Evolutionary conservation across 2,113 vertebrate species (phyloP).

Genomic region (Myotis yumanensis): DNA sequence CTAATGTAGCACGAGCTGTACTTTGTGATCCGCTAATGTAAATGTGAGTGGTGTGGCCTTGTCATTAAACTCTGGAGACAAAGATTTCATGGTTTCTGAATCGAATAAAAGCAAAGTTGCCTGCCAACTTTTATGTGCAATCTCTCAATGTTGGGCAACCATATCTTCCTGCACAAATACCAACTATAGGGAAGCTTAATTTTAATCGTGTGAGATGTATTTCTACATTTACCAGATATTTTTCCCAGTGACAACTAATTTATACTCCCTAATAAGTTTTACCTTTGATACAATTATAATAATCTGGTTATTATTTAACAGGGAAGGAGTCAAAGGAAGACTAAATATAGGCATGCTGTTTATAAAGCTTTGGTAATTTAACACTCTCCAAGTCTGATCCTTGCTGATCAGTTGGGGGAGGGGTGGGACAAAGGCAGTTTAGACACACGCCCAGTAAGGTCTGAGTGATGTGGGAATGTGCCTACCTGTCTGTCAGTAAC

Average conservation of each 20-base stretch:
- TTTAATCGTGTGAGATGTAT: constrained; percentile 74
- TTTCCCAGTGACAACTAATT: constrained; percentile 79
- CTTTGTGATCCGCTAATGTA: background rate
- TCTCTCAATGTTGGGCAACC: background rate
- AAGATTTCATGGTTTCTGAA: constrained; percentile 42
- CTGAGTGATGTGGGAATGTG: too few relatives aligned
- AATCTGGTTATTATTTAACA: too few relatives aligned
- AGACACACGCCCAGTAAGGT: too few relatives aligned
- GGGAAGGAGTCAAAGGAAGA: too few relatives aligned
- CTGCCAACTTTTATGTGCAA: constrained; percentile 15
- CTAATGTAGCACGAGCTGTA: background rate
- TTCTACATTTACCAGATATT: constrained; percentile 79
- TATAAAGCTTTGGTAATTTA: too few relatives aligned
- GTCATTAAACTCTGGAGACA: constrained; percentile 43
- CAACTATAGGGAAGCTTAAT: constrained; percentile 76
- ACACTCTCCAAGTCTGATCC: too few relatives aligned
- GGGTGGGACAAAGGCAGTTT: too few relatives aligned
- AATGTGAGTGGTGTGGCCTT: background rate
- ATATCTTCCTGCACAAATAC: constrained; percentile 59
- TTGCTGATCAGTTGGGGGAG: too few relatives aligned
- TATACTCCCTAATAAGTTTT: constrained; percentile 78
- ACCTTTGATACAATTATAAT: constrained; percentile 31
- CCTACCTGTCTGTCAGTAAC: too few relatives aligned
- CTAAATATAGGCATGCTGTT: too few relatives aligned
- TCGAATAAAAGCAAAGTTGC: constrained; percentile 50